phyloP scores from a whole-genome alignment of 2,797 vertebrate species.

The Ispidina picta region DNA sequence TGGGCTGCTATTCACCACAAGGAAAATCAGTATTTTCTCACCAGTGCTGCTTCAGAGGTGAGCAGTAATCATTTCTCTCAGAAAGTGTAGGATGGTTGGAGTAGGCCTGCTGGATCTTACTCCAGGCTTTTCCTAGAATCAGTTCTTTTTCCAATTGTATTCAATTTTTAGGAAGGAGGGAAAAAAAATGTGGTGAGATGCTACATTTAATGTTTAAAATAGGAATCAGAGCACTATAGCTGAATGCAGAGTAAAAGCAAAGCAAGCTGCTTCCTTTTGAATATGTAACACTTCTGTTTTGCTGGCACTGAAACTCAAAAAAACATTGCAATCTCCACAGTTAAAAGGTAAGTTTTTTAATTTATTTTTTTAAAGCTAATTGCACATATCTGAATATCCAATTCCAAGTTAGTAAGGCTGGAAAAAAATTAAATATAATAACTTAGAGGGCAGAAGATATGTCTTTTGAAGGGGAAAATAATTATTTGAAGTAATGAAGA shows the following conservation, averaged over 20 bases:
- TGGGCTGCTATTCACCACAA: conserved; percentile 66
- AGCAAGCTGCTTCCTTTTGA: background rate
- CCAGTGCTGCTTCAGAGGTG: conserved; percentile 45
- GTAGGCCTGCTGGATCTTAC: conserved; percentile 23
- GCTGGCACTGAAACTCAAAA: background rate
- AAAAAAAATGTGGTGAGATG: background rate
- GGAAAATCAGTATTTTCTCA: conserved; percentile 40
- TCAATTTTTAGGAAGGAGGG: background rate
- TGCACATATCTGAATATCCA: background rate
- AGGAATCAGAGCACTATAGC: background rate
- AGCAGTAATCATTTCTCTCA: conserved; percentile 28
- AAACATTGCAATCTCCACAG: background rate
- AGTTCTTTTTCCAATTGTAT: background rate
- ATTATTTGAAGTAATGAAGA: background rate
- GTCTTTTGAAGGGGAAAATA: conserved; percentile 10
- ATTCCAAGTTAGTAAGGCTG: background rate
- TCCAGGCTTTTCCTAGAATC: background rate
- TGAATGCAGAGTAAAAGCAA: background rate
- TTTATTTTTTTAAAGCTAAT: background rate
- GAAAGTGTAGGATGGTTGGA: conserved; percentile 42
- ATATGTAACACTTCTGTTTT: background rate
- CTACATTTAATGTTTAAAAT: background rate
- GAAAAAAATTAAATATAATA: background rate
- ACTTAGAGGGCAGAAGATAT: background rate
- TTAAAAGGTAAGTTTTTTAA: conserved; percentile 11